Evolutionary conservation across 30 jellyfish, hydroid and myxozoan species (phyloP), one percentile per base, ranked within the genome.

Genomic region (Sanderia malayensis): DNA sequence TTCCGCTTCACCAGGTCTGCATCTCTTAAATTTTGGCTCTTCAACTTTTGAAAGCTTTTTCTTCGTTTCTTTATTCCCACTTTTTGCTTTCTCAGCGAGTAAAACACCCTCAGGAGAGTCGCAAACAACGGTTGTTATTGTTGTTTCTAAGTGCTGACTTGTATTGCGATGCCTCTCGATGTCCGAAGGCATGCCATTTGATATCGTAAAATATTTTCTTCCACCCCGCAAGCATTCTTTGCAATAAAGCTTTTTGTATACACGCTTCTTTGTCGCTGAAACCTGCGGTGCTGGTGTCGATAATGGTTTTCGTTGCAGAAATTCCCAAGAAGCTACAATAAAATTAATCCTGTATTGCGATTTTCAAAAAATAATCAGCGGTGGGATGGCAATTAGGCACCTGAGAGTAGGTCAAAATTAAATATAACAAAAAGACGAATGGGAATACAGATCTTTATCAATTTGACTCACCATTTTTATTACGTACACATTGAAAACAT

Each of bases 161-260:
- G 64, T 9, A 9, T 49, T 19, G 23, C 27, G 24, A 49, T 49
- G 27, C 27, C 25, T 49, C 64, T 49, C 27, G 64, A 9, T 49
- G 64, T 49, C 64, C 27, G 64, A 49, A 9, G 64, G 64, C 64
- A 49, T 49, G 3, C 64, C 64, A 19, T 49, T 49, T 49, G 64
- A 49, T 9, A 49, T 49, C 18, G 64, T 49, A 19, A 49, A 49
- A 49, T 49, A 49, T 19, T 49, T 49, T 19, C 64, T 49, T 49
- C 64, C 64, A 49, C 64, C 64, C 23, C 8, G 64, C 64, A 49
- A 49, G 64, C 64, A 15, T 49, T 49, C 64, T 49, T 49, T 49
- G 27, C 64, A 49, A 19, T 49, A 9, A 49, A 49, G 27, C 64
- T 49, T 49, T 15, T 49, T 49, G 64, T 49, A 4, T 18, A 49